Base-by-base conservation (phyloP, 2,888 invertebrate species). In the Alviniconcha strummeri region DNA sequence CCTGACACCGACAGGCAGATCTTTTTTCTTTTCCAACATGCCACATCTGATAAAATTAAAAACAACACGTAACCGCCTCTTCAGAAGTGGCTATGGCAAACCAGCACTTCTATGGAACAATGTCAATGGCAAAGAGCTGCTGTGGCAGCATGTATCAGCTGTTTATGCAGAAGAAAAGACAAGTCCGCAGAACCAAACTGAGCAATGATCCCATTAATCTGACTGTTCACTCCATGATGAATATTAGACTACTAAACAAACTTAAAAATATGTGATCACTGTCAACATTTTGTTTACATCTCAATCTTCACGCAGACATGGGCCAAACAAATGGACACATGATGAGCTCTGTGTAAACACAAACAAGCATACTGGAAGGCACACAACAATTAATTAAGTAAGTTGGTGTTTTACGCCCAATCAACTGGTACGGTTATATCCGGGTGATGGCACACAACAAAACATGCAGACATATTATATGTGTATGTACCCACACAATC, bases 1-100 rank as follows among this genome's bases (percentile, higher is more conserved):
- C 80, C 56, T 9, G 71, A 69, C n/a, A 80, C 56, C 1, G 71
- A 69, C n/a, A 80, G 71, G 19, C 15, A 80, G 4, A 80, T 80
- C 13, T 80, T 17, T 17, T 19, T 80, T 80, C 13, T 55, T 80
- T 56, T 80, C 80, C 0, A 71, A 80, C n/a, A 7, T n/a, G 13
- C 80, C 80, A 0, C 80, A 80, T 15, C 71, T 80, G 9, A n/a
- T 80, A 1, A 80, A 71, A 71, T 9, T 80, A 1, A 80, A 71
- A 71, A 80, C 80, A 6, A 52, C 71, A 9, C 13, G 71, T 7
- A 80, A 80, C 13, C 69, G 55, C 55, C n/a, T 80, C n/a, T n/a
- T 5, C 19, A 54, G 56, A 6, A 56, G 71, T 56, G 71, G 71
- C n/a, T 7, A 9, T 19, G 19, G 57, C 5, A 57, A 77, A 17